Evolutionary conservation across 2,888 invertebrate genomes (phyloP).

Genomic region (Heteropelma amictum): DNA sequence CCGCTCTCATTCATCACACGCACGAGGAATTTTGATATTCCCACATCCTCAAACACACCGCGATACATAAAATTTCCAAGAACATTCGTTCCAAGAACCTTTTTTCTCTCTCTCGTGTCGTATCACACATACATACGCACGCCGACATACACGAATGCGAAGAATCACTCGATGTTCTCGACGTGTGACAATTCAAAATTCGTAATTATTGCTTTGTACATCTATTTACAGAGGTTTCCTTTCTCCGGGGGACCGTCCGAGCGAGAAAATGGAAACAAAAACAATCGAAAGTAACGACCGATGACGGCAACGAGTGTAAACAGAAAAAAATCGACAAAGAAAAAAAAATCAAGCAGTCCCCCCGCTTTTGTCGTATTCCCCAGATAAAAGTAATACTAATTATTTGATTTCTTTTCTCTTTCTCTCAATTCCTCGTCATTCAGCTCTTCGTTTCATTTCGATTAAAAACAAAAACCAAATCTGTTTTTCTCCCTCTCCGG

Average conservation of each 20-base stretch:
- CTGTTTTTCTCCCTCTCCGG: slow-evolving; percentile 34
- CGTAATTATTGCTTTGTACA: slow-evolving; percentile 70
- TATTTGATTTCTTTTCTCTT: slow-evolving; percentile 57
- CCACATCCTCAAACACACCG: too few relatives aligned
- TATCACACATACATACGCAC: slow-evolving; percentile 12
- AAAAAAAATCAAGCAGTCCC: slow-evolving; percentile 30
- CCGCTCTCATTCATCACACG: slow-evolving; percentile 24
- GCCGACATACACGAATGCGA: not conserved
- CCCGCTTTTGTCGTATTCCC: slow-evolving; percentile 62
- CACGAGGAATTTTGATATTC: not conserved
- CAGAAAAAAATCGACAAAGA: slow-evolving; percentile 40
- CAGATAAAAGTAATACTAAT: slow-evolving; percentile 74
- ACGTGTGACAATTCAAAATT: slow-evolving; percentile 60
- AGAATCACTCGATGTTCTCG: slow-evolving; percentile 18
- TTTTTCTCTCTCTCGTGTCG: not conserved
- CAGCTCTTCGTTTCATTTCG: slow-evolving; percentile 4
- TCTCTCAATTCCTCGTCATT: not conserved
- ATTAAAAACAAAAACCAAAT: slow-evolving; percentile 36
- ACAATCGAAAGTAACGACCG: slow-evolving; percentile 34
- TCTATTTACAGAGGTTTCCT: slow-evolving; percentile 67
- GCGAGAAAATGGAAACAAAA: slow-evolving; percentile 34
- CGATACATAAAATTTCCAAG: not conserved
- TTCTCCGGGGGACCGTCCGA: slow-evolving; percentile 60
- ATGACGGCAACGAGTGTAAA: slow-evolving; percentile 22
- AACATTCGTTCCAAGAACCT: not conserved